Evolutionary conservation across 2,797 vertebrate genomes (phyloP), one percentile per base, ranked within the genome.

Genomic region (Fratercula arctica): DNA sequence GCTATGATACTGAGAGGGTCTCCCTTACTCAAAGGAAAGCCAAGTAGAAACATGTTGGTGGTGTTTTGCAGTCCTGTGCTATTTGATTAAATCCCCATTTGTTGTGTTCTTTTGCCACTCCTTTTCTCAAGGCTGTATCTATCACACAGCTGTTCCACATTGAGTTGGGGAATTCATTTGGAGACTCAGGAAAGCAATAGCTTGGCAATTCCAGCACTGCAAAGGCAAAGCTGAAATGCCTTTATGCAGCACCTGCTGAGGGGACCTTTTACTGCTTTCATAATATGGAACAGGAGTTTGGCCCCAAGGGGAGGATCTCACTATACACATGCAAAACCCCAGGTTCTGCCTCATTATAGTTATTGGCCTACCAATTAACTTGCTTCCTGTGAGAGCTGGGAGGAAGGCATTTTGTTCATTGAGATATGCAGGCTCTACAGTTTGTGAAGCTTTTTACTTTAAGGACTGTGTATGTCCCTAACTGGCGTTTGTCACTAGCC

Each of bases 221-320:
- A 90, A 85, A 93, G 82, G 94, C 94, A 95, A 77, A 89, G 90
- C 85, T 93, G 92, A 89, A 91, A 89, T 78, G 96, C 85, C 92
- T 96, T 97, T 91, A 82, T 91, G 81, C 89, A 94, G 95, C 97
- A 97, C 96, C 96, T 97, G 95, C 96, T 97, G 94, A 97, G 96
- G 96, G 79, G 89, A 97, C 96, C 87, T 96, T 97, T 97, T 97
- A 97, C 95, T 88, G 91, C 95, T 95, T 96, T 96, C 91, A 96
- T 97, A 97, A 97, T 96, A 86, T 79, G 93, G 93, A 97, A 97
- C 97, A 97, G 97, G 90, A 97, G 94, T 97, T 94, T 97, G 96
- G 97, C 97, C 96, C 95, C 95, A 95, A 97, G 97, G 93, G 95
- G 90, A 94, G 94, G 92, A 93, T 97, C 91, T 95, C 9, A 16